These are phyloP conservation scores for Trematomus loennbergii DNA, from an alignment of 2,113 vertebrate genomes.

Conservation along the genomic window DNA sequence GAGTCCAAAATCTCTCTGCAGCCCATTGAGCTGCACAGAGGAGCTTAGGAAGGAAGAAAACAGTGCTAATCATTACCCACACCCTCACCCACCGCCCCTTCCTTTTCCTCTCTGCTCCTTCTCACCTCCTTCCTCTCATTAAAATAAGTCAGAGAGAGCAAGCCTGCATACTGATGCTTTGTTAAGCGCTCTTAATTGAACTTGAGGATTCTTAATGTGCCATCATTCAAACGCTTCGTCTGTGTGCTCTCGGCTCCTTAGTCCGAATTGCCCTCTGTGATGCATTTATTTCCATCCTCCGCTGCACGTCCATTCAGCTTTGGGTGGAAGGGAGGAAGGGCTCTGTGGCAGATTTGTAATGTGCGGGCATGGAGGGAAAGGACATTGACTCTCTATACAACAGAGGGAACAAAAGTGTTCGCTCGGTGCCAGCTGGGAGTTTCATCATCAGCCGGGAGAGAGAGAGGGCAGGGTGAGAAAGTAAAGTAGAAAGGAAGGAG, in stretches of 20 bases:
- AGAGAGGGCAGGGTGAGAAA: slow-evolving; percentile 30
- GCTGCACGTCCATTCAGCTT: slow-evolving; percentile 54
- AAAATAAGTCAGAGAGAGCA: slow-evolving; percentile 54
- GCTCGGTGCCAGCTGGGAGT: slow-evolving; percentile 59
- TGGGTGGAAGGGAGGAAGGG: slow-evolving; percentile 40
- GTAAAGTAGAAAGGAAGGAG: slow-evolving; percentile 36
- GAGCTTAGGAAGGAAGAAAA: slow-evolving; percentile 68
- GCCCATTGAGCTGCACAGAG: slow-evolving; percentile 52
- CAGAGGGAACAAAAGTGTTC: slow-evolving; percentile 66
- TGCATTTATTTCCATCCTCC: slow-evolving; percentile 65
- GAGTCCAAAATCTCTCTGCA: slow-evolving; percentile 53
- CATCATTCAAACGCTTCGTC: slow-evolving; percentile 67
- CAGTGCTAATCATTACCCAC: slow-evolving; percentile 60
- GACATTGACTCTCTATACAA: slow-evolving; percentile 60
- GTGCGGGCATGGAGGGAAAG: slow-evolving; percentile 41
- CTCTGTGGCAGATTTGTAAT: slow-evolving; percentile 59
- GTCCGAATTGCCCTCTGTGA: slow-evolving; percentile 61
- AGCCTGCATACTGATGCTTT: slow-evolving; percentile 71
- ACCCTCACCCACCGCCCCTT: slow-evolving; percentile 38
- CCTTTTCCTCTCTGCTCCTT: slow-evolving; percentile 57
- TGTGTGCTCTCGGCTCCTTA: slow-evolving; percentile 60
- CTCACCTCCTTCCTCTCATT: slow-evolving; percentile 64
- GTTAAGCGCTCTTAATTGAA: slow-evolving; percentile 76
- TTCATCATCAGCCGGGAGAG: slow-evolving; percentile 58
- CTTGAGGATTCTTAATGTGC: slow-evolving; percentile 74